phyloP scores from a whole-genome alignment of 2,113 vertebrate genomes.

The Ginglymostoma cirratum region DNA sequence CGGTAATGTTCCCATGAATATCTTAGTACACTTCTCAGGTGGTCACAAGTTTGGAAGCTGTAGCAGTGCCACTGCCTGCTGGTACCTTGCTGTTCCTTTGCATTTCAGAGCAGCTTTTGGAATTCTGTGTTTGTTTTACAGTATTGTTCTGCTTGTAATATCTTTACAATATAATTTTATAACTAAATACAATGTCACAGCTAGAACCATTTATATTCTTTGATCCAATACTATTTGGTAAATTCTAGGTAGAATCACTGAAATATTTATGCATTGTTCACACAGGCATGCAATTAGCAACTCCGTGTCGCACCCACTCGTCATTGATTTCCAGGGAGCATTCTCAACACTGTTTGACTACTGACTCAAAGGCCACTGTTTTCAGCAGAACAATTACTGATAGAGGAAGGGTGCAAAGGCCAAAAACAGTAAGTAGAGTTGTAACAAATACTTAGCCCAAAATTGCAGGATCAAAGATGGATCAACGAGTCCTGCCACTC shows the following conservation, averaged over 20 bases:
- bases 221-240: background rate
- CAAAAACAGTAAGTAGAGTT: conserved; percentile 52
- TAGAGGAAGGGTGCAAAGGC: conserved; percentile 43
- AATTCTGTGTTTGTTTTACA: background rate
- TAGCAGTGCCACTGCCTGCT: background rate
- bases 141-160: background rate
- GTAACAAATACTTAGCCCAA: background rate
- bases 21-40: no score
- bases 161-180: background rate
- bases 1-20: no score
- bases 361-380: conserved; percentile 40
- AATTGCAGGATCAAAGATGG: background rate
- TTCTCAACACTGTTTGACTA: conserved; percentile 43
- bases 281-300: conserved; percentile 43
- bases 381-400: conserved; percentile 29
- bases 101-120: no score
- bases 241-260: background rate
- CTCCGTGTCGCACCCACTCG: conserved; percentile 40
- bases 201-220: background rate
- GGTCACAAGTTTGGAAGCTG: no score
- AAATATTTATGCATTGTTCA: background rate
- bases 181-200: background rate
- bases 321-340: conserved; percentile 41
- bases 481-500: background rate
- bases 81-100: background rate